phyloP scores from a whole-genome alignment of 2,797 vertebrate genomes.

The Danio albolineatus region DNA sequence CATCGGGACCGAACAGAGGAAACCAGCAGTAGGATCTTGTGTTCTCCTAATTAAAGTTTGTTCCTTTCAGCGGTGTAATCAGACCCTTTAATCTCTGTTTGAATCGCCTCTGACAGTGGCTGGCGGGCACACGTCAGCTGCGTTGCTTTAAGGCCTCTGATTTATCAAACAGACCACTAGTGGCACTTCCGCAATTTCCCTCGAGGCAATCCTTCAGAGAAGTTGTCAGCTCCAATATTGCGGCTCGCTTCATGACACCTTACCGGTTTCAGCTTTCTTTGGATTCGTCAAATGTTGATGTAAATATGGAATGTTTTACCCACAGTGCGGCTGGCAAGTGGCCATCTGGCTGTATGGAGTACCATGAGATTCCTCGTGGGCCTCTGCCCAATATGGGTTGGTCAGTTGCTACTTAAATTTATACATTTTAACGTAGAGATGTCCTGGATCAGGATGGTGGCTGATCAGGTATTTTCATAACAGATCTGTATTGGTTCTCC shows the following conservation, averaged over 20 bases:
- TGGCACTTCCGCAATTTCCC: slow-evolving; percentile 66
- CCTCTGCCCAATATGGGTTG: too few relatives aligned
- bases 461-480: too few relatives aligned
- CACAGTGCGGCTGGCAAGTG: neutral
- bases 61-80: slow-evolving; percentile 56
- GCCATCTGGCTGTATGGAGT: neutral
- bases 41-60: slow-evolving; percentile 63
- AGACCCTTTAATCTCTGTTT: slow-evolving; percentile 61
- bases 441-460: too few relatives aligned
- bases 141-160: slow-evolving; percentile 55
- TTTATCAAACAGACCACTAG: slow-evolving; percentile 65
- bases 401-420: too few relatives aligned
- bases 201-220: slow-evolving; percentile 61
- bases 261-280: slow-evolving; percentile 32
- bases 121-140: slow-evolving; percentile 45
- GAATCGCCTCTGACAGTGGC: slow-evolving; percentile 58
- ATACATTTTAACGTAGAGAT: too few relatives aligned
- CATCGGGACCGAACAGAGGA: neutral
- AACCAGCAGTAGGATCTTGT: slow-evolving; percentile 25
- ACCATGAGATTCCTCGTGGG: neutral
- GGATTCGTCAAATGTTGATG: slow-evolving; percentile 38
- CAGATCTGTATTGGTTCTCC: too few relatives aligned
- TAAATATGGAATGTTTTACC: slow-evolving; percentile 43
- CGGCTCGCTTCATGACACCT: slow-evolving; percentile 33
- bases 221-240: slow-evolving; percentile 62